Evolutionary conservation across 2,797 vertebrate genomes (phyloP), one percentile per base, ranked within the genome.

Genomic region (Clarias pachynema): DNA sequence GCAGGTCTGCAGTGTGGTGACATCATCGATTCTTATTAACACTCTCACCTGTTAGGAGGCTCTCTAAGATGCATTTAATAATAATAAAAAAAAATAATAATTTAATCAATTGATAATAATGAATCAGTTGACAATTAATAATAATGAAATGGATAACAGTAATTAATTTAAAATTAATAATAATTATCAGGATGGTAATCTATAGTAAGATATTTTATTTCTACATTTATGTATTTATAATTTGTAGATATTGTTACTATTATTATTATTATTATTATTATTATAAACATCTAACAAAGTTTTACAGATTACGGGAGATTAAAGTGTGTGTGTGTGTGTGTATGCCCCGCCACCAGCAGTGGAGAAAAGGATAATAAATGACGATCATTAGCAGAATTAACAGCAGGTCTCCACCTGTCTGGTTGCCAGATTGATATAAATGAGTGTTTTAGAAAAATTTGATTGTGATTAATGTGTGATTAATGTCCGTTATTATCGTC

Each of bases 351-450:
- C 91, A 87, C 92, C 89, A 84, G 86, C 85, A 86, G 92, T 89
- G 93, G 92, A 93, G 94, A 90, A 95, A 95, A 95, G 94, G 90
- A 95, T 94, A 95, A 95, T 94, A 94, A 94, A 96, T 95, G 95
- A 90, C 89, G 87, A 89, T 92, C 94, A 95, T 96, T 95, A 96
- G 92, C 91, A 89, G 92, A 94, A 95, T 95, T 95, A 95, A 92
- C 93, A 92, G 90, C 91, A 92, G 91, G 93, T 91, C 93, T 87
- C 91, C 93, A 91, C 93, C 95, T 95, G 95, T 94, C 95, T 94
- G 89, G 90, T 91, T 87, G 89, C 90, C 91, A 95, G 94, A 96
- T 94, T 95, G 93, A 95, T 96, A 96, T 93, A 95, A 94, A 96
- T 95, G 92, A 94, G 93, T 8, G 18, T 24, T 81, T 69, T 68